These are phyloP conservation scores for Pongo pygmaeus DNA, from an alignment of 2,113 vertebrate genomes.

Conservation along the genomic window DNA sequence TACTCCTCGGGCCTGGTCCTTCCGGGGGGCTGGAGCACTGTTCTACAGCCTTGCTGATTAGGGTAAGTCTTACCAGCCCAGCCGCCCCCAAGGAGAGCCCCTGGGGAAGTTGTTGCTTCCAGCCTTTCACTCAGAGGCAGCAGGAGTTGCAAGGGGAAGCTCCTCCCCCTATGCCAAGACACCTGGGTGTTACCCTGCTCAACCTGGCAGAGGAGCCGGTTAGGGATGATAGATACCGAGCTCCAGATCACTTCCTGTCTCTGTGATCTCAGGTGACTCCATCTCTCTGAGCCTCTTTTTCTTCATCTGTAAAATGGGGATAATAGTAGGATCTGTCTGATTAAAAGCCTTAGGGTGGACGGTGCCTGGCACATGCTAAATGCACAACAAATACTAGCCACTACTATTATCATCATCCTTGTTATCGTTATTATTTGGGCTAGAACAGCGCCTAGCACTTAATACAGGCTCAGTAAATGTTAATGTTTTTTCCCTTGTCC, in stretches of 20 bases:
- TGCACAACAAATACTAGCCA: neutral
- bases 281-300: slow-evolving; percentile 12
- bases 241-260: neutral
- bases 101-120: neutral
- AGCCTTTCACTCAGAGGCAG: neutral
- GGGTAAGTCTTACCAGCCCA: slow-evolving; percentile 49
- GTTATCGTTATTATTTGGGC: neutral
- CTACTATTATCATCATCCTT: neutral
- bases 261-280: neutral
- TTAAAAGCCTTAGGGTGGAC: neutral
- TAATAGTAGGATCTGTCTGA: neutral
- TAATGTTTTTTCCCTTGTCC: neutral
- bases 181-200: neutral
- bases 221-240: neutral
- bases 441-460: neutral
- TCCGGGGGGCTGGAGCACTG: neutral
- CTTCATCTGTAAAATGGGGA: neutral
- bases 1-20: neutral
- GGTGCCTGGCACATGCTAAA: neutral
- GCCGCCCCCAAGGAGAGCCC: neutral
- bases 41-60: neutral
- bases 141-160: neutral
- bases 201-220: neutral
- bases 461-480: neutral
- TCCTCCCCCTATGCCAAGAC: neutral